Percentiles rank a stretch among this genome's conserved stretches.
These are phyloP conservation scores for Apocheima hispidaria DNA, from an alignment of 2,888 invertebrate genomes.

Conservation along the genomic window DNA sequence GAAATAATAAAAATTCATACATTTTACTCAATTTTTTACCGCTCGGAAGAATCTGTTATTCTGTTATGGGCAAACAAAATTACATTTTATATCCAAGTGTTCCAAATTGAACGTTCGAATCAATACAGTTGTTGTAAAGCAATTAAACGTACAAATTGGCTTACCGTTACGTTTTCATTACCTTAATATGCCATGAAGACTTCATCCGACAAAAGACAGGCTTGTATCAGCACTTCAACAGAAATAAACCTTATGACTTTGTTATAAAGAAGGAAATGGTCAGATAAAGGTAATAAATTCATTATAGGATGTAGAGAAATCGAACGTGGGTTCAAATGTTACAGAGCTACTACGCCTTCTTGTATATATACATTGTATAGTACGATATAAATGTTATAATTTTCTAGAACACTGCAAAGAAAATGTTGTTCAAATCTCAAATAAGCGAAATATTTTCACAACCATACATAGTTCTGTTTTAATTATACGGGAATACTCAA, in stretches of 20 bases:
- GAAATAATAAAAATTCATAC: too few species aligned
- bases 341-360: constrained; percentile 17
- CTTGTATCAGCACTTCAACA: neutral
- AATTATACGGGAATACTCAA: too few species aligned
- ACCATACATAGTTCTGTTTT: too few species aligned
- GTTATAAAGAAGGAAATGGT: constrained; percentile 8
- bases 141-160: constrained; percentile 53
- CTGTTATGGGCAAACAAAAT: too few species aligned
- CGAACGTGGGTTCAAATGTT: constrained; percentile 27
- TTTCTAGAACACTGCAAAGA: too few species aligned
- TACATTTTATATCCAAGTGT: neutral
- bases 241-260: constrained; percentile 6
- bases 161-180: constrained; percentile 56
- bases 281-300: constrained; percentile 17
- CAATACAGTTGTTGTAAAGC: constrained; percentile 50
- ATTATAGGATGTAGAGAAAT: constrained; percentile 22
- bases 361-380: neutral
- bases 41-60: too few species aligned
- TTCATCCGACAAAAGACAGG: constrained; percentile 38
- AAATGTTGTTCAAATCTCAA: too few species aligned
- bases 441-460: too few species aligned
- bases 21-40: too few species aligned
- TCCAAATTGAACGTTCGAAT: constrained; percentile 17
- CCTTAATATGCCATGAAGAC: constrained; percentile 48
- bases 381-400: constrained; percentile 4